Conservation (phyloP, 2,888 invertebrate genomes). For the Itoplectis maculator region DNA sequence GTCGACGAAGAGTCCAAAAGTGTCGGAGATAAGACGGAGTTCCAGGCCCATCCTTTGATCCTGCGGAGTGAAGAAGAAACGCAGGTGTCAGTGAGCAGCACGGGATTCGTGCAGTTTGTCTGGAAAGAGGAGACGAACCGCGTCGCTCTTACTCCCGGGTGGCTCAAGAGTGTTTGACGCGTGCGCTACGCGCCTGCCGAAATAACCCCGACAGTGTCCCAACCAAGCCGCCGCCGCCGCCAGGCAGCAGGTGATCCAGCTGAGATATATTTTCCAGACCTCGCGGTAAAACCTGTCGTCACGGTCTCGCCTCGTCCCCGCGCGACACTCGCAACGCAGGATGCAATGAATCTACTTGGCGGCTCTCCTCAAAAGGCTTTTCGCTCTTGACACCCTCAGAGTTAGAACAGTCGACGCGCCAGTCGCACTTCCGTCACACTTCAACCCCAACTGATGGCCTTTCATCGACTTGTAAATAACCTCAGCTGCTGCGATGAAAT, state of each 20-base stretch:
- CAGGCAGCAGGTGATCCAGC: conserved; percentile 37
- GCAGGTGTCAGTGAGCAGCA: conserved; percentile 47
- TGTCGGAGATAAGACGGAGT: conserved; percentile 19
- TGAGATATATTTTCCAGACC: conserved; percentile 51
- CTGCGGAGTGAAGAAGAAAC: conserved; percentile 23
- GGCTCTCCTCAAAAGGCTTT: conserved; percentile 10
- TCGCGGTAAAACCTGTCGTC: conserved; percentile 46
- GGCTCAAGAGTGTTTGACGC: conserved; percentile 17
- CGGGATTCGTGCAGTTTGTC: conserved; percentile 11
- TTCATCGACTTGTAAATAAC: too few relatives aligned
- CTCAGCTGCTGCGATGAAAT: too few relatives aligned
- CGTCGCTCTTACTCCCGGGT: conserved; percentile 33
- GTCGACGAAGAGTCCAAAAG: conserved; percentile 11
- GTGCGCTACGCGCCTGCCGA: conserved; percentile 33
- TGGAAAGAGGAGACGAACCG: conserved; percentile 34
- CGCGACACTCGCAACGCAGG: conserved; percentile 16
- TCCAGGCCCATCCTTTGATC: conserved; percentile 5
- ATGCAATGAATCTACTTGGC: conserved; percentile 45
- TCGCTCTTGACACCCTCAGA: neutral
- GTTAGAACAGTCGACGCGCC: neutral
- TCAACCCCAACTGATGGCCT: neutral
- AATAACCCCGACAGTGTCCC: conserved; percentile 8
- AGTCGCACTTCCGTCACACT: neutral
- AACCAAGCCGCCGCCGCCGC: too few relatives aligned
- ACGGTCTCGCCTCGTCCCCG: neutral